Percentiles rank a stretch among this genome's conserved stretches.
Conservation (phyloP, 2,888 invertebrate species). For the Melangyna quadrimaculata region DNA sequence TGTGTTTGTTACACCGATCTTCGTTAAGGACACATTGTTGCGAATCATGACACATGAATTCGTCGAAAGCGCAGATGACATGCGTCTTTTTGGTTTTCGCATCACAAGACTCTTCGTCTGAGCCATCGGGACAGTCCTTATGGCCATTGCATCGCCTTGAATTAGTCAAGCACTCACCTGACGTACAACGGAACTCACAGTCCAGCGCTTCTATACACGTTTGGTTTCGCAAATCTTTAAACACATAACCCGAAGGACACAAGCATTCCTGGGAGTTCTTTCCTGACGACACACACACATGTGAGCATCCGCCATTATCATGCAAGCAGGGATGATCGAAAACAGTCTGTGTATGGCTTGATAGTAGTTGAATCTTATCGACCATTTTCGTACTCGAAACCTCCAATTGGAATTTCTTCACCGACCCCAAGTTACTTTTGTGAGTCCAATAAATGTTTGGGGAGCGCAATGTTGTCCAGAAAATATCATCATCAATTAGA, state of each 20-base stretch:
- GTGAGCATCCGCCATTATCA: slow-evolving; percentile 86
- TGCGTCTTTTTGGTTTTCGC: slow-evolving; percentile 76
- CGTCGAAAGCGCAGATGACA: slow-evolving; percentile 79
- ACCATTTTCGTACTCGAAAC: slow-evolving; percentile 73
- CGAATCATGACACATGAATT: slow-evolving; percentile 83
- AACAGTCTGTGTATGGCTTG: slow-evolving; percentile 61
- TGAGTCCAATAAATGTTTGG: slow-evolving; percentile 84
- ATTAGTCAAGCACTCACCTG: slow-evolving; percentile 83
- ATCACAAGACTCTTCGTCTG: slow-evolving; percentile 82
- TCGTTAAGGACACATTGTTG: slow-evolving; percentile 81
- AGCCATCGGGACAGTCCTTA: slow-evolving; percentile 83
- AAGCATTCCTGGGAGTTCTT: slow-evolving; percentile 80
- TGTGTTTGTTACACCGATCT: slow-evolving; percentile 82
- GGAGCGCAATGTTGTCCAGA: slow-evolving; percentile 86
- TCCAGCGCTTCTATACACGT: slow-evolving; percentile 83
- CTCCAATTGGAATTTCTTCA: slow-evolving; percentile 78
- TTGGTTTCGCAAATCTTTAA: slow-evolving; percentile 81
- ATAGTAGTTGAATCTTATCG: slow-evolving; percentile 74
- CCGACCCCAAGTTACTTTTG: slow-evolving; percentile 80
- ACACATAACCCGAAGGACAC: slow-evolving; percentile 86
- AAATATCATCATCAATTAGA: slow-evolving; percentile 84
- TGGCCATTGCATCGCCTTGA: slow-evolving; percentile 83
- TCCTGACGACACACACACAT: slow-evolving; percentile 85
- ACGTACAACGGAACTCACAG: slow-evolving; percentile 83
- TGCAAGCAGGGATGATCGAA: slow-evolving; percentile 83